These are phyloP conservation scores for Labeo catla DNA, from an alignment of 2,113 vertebrate species.

Conservation along the genomic window DNA sequence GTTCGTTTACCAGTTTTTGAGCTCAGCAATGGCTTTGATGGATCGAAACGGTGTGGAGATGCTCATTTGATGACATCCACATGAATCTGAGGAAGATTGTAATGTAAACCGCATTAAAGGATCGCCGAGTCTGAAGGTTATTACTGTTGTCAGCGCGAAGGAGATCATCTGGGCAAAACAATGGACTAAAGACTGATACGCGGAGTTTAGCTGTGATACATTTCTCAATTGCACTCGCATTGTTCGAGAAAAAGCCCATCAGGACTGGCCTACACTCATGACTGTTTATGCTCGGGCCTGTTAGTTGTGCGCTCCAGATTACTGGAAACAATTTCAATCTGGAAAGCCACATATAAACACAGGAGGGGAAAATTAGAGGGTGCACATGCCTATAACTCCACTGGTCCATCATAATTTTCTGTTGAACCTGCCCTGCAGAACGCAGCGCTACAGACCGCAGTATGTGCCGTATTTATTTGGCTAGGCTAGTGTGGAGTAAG, in stretches of 20 bases:
- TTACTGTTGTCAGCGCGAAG: not conserved
- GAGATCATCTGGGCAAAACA: not conserved
- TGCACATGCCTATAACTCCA: constrained; percentile 52
- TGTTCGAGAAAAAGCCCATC: constrained; percentile 35
- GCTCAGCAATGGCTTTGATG: not conserved
- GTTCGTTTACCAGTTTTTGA: not conserved
- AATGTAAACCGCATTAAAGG: not conserved
- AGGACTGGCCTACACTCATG: constrained; percentile 52
- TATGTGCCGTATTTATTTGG: constrained; percentile 55
- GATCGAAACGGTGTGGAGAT: not conserved
- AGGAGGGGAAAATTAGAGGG: constrained; percentile 61
- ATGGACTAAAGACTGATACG: not conserved
- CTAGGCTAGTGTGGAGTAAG: constrained; percentile 47
- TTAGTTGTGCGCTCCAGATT: constrained; percentile 57
- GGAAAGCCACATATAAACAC: constrained; percentile 63
- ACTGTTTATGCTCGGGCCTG: constrained; percentile 60
- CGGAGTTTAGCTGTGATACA: not conserved
- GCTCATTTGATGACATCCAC: not conserved
- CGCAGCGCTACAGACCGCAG: constrained; percentile 38
- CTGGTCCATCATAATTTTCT: constrained; percentile 52
- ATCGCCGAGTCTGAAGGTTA: not conserved
- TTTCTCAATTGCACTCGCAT: not conserved
- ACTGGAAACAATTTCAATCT: constrained; percentile 62
- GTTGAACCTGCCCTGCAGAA: constrained; percentile 30
- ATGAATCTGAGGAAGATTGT: not conserved